phyloP scores from a whole-genome alignment of 2,888 invertebrate genomes.

The Zygaena filipendulae region DNA sequence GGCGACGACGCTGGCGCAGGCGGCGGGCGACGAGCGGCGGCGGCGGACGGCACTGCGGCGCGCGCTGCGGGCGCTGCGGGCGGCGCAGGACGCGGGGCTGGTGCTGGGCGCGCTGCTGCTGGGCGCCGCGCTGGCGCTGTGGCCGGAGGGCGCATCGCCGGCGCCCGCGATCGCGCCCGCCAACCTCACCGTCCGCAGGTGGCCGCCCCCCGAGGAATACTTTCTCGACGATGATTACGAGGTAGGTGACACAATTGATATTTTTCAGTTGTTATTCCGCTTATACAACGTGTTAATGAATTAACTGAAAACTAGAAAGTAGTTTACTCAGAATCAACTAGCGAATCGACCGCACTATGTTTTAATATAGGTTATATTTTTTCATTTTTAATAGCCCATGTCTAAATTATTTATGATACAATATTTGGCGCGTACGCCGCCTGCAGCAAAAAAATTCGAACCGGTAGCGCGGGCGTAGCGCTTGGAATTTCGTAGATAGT shows the following conservation, averaged over 20 bases:
- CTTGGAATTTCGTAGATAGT: no score
- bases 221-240: constrained; percentile 67
- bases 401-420: no score
- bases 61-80: constrained; percentile 46
- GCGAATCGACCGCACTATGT: no score
- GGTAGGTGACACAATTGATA: constrained; percentile 41
- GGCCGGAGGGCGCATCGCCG: constrained; percentile 51
- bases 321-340: no score
- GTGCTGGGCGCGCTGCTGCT: constrained; percentile 48
- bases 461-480: no score
- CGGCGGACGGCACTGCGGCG: constrained; percentile 47
- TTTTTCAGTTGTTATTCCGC: no score
- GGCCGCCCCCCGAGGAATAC: constrained; percentile 58
- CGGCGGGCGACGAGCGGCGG: constrained; percentile 51
- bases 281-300: no score
- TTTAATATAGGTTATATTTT: no score
- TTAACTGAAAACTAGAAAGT: no score
- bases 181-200: constrained; percentile 42
- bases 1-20: constrained; percentile 68
- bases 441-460: no score
- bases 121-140: constrained; percentile 57
- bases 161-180: constrained; percentile 44
- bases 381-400: no score
- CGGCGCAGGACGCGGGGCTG: constrained; percentile 55
- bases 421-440: no score